Percentiles rank a stretch among this genome's conserved stretches.
phyloP scores from a whole-genome alignment of 2,797 vertebrate species.

The Emydoidea blandingii region DNA sequence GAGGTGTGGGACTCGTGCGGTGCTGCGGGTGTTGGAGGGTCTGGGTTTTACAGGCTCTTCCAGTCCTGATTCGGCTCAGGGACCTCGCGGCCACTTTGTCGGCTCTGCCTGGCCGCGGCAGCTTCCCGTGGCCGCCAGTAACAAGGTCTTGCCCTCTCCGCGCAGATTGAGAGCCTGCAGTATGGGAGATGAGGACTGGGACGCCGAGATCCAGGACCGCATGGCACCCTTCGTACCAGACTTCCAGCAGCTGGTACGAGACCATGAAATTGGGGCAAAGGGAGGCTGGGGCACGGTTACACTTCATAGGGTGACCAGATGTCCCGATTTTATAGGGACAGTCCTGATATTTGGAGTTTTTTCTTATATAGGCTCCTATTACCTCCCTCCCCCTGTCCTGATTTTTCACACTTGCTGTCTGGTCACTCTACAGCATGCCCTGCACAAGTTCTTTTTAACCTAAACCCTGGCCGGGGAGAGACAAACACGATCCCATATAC shows the following conservation, averaged over 20 bases:
- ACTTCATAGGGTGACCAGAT: neutral
- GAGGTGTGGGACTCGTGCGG: neutral
- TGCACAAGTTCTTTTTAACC: neutral
- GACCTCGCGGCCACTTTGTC: neutral
- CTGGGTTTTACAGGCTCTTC: no score
- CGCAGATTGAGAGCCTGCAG: accelerated
- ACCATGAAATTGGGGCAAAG: neutral
- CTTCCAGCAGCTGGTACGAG: conserved; percentile 58
- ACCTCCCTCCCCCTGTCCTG: no score
- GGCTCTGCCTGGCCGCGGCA: neutral
- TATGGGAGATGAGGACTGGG: conserved; percentile 75
- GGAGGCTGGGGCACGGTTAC: neutral
- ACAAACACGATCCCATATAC: neutral
- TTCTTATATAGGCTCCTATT: no score
- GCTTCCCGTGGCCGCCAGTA: accelerated
- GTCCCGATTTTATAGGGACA: no score
- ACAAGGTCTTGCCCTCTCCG: accelerated
- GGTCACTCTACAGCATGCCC: neutral
- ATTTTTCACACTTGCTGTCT: no score
- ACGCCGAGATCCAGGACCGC: conserved; percentile 49
- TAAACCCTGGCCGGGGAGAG: accelerated
- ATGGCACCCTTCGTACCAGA: neutral
- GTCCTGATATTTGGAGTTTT: no score
- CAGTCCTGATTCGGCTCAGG: neutral
- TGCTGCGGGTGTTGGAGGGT: neutral